A percentile compares a stretch with the other conserved stretches of the same genome.
phyloP scores from a whole-genome alignment of 2,797 vertebrate genomes.

The Chelidonichthys spinosus region DNA sequence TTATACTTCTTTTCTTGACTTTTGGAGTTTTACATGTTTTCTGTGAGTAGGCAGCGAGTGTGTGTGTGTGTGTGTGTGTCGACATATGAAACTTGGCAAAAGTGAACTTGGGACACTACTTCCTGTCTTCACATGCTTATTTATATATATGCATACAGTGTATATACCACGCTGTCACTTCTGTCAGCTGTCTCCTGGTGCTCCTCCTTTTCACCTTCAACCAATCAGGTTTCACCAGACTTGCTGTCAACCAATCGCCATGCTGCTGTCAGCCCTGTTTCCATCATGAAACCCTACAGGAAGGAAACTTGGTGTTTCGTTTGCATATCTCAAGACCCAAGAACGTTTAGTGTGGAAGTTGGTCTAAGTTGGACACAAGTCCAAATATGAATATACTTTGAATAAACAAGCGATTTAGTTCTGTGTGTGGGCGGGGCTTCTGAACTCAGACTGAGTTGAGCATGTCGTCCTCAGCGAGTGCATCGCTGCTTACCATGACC shows the following conservation, averaged over 20 bases:
- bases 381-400: too few relatives aligned
- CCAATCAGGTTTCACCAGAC: background rate
- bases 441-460: too few relatives aligned
- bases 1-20: conserved; percentile 26
- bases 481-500: too few relatives aligned
- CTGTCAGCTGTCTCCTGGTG: background rate
- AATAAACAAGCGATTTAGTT: too few relatives aligned
- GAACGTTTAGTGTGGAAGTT: too few relatives aligned
- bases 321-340: too few relatives aligned
- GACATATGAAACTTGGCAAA: conserved; percentile 7
- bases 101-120: background rate
- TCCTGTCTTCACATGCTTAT: background rate
- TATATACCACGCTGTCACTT: background rate
- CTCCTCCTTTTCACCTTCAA: conserved; percentile 2
- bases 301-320: too few relatives aligned
- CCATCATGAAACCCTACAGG: too few relatives aligned
- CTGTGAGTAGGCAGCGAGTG: conserved; percentile 14
- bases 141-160: background rate
- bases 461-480: too few relatives aligned
- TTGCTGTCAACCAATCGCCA: conserved; percentile 4
- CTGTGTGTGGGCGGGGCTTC: too few relatives aligned
- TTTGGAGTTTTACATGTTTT: conserved; percentile 23
- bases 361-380: too few relatives aligned
- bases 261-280: background rate
- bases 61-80: background rate